Evolutionary conservation across 2,113 vertebrate species (phyloP).

Genomic region (Apeltes quadracus): DNA sequence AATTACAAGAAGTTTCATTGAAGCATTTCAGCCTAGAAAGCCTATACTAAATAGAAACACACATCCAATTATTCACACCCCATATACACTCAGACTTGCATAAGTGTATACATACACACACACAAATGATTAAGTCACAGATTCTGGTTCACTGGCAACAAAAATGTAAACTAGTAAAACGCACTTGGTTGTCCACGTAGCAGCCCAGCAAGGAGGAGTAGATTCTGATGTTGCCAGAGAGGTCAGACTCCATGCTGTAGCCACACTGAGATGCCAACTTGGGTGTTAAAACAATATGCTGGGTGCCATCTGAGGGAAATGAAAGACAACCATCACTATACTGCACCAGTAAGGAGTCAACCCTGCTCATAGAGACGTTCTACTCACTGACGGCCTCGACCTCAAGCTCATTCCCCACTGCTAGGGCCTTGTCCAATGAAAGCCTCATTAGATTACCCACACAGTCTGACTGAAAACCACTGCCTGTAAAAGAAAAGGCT

Average conservation of each 20-base stretch:
- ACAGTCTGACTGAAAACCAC: slow-evolving; percentile 69
- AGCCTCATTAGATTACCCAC: slow-evolving; percentile 73
- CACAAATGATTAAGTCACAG: too few relatives aligned
- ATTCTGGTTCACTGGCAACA: too few relatives aligned
- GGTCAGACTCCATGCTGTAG: slow-evolving; percentile 79
- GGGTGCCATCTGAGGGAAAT: slow-evolving; percentile 66
- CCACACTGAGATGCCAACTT: slow-evolving; percentile 78
- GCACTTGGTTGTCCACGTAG: slow-evolving; percentile 72
- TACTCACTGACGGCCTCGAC: slow-evolving; percentile 79
- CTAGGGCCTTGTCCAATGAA: slow-evolving; percentile 69
- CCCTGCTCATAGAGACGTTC: neutral
- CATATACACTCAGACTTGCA: too few relatives aligned
- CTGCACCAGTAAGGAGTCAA: neutral
- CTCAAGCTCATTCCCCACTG: slow-evolving; percentile 73
- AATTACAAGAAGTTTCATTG: too few relatives aligned
- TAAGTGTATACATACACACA: too few relatives aligned
- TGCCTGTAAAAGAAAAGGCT: slow-evolving; percentile 32
- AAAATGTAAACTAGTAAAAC: too few relatives aligned
- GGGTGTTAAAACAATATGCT: slow-evolving; percentile 57
- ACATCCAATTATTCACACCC: too few relatives aligned
- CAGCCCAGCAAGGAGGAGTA: slow-evolving; percentile 78
- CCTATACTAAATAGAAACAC: too few relatives aligned
- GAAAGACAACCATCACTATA: neutral
- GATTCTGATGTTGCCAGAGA: slow-evolving; percentile 78
- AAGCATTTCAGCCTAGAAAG: too few relatives aligned